Evolutionary conservation across 2,888 invertebrate genomes (phyloP), one percentile per base, ranked within the genome.

Genomic region (Himalopsyche tibetana): DNA sequence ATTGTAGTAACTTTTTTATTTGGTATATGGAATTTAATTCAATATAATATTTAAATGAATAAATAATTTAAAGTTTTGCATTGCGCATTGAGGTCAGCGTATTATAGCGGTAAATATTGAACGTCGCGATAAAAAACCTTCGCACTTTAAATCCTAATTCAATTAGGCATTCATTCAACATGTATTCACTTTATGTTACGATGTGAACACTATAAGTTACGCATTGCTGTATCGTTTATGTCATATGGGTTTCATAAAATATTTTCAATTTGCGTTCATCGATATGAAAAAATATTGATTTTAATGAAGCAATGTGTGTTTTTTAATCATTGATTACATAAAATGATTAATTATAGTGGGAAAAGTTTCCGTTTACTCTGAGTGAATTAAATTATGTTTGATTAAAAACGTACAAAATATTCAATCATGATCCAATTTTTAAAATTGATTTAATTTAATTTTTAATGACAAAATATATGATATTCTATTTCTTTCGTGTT

Each of bases 121-220:
- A 74, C 74, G 74, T 74, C 38, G 38, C 38, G 36, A 36, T 74
- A 74, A 36, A 69, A 74, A 74, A 74, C 74, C 74, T 74, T 74
- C 74, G 74, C 74, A 74, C 36, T 74, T 12, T 74, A 74, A 74
- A 74, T 74, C 74, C 36, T 74, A 74, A 74, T 74, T 74, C 74
- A 74, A 74, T 74, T 74, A 74, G 38, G 74, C 38, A 63, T 28
- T 8, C 63, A 74, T 36, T 74, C 74, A 74, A 36, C 5, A 36
- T 36, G 74, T 74, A 36, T 15, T 12, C 74, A 74, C 74, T 74
- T 74, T 38, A 5, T 15, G 74, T 74, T 74, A 36, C 63, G 38
- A 74, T 36, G 74, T 63, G 28, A 63, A 28, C 63, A 63, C 51
- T 51, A 15, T 51, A 51, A 51, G 12, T 51, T 51, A 51, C 51